phyloP scores from a whole-genome alignment of 2,888 invertebrate genomes.

The Cremastinae sp. region DNA sequence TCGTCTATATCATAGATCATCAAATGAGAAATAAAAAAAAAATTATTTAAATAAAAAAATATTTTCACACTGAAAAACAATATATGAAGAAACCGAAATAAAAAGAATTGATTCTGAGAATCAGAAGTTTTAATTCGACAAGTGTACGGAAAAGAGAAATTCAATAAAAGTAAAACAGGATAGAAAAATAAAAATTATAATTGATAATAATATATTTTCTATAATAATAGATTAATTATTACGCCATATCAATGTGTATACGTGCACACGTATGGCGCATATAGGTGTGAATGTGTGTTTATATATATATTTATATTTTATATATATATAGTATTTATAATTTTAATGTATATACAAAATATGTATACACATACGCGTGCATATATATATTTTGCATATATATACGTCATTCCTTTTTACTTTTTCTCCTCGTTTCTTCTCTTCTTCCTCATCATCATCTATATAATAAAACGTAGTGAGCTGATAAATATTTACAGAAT shows the following conservation, averaged over 20 bases:
- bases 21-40: slow-evolving; percentile 26
- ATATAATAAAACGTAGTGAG: slow-evolving; percentile 68
- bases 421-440: slow-evolving; percentile 34
- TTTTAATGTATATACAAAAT: slow-evolving; percentile 23
- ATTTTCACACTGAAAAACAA: too few relatives aligned
- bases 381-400: slow-evolving; percentile 40
- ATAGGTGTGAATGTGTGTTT: slow-evolving; percentile 65
- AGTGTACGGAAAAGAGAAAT: slow-evolving; percentile 43
- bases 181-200: slow-evolving; percentile 71
- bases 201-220: slow-evolving; percentile 77
- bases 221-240: slow-evolving; percentile 75
- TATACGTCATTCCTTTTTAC: slow-evolving; percentile 21
- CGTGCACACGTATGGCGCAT: slow-evolving; percentile 43
- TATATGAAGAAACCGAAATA: too few relatives aligned
- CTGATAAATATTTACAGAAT: slow-evolving; percentile 78
- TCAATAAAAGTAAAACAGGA: slow-evolving; percentile 63
- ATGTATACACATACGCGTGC: slow-evolving; percentile 67
- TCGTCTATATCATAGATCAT: slow-evolving; percentile 3
- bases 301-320: slow-evolving; percentile 41
- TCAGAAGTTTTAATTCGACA: not conserved
- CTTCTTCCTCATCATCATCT: slow-evolving; percentile 50
- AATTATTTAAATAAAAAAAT: too few relatives aligned
- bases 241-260: slow-evolving; percentile 69
- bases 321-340: slow-evolving; percentile 39
- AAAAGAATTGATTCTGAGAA: too few relatives aligned